Evolutionary conservation across 2,113 vertebrate genomes (phyloP), one percentile per base, ranked within the genome.

Genomic region (Gallinago undulata): DNA sequence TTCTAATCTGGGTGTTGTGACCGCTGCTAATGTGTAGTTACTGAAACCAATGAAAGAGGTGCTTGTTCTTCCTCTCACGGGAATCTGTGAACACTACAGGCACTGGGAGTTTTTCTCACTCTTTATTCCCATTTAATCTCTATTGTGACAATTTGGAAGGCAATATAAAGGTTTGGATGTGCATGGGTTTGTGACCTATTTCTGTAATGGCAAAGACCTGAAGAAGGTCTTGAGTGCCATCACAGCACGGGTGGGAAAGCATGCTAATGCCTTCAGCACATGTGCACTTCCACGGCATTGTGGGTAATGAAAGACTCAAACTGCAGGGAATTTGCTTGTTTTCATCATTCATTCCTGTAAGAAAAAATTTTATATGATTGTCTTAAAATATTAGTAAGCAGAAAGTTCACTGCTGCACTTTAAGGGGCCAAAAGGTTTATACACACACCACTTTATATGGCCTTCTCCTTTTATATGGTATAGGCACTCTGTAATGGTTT

Each of bases 281-380:
- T 15, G 28, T 0, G 11, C 5, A 6, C 9, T 86, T 1, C 0
- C 9, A 5, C 0, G 7, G 25, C 2, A 0, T 0, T 0, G 41
- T 43, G 48, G 27, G 27, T 68, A 56, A 48, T 8, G 35, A 78
- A 35, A 35, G 45, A 43, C 39, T 79, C 18, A 37, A 35, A 19
- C 35, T 72, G 19, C 53, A 53, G 82, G 70, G 68, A 83, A 55
- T 87, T 95, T 45, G 33, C n/a, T 64, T 5, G 1, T 78, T 91
- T 81, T 84, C 3, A 12, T 47, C 17, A 48, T 79, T 56, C 7
- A 35, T 62, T 39, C 48, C 2, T 1, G 19, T 53, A 78, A 79
- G 9, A 69, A 35, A 60, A 12, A 7, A 11, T 68, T 68, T 66
- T 50, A 15, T 68, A 25, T 57, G 11, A 17, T 37, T 76, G 7